These are phyloP conservation scores for Microdon myrmicae DNA, from an alignment of 2,888 invertebrate species.

Conservation along the genomic window DNA sequence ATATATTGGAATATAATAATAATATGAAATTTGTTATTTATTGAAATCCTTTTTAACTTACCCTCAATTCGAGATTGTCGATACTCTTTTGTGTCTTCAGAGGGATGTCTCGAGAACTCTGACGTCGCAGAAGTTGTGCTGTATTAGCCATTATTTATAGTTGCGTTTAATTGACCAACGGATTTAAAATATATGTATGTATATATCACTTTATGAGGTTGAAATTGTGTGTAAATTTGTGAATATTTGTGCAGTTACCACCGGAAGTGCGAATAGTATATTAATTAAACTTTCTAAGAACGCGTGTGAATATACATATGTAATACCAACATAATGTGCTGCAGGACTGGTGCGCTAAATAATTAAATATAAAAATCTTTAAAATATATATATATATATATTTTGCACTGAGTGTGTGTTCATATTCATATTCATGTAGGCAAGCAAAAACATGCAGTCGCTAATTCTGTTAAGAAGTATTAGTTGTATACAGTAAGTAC, in stretches of 20 bases:
- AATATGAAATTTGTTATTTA: too few species aligned
- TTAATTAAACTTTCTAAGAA: constrained; percentile 29
- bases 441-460: too few species aligned
- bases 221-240: constrained; percentile 23
- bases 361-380: constrained; percentile 10
- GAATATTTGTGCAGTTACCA: constrained; percentile 31
- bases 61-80: constrained; percentile 87
- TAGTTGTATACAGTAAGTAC: too few species aligned
- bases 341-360: constrained; percentile 40
- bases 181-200: too few species aligned
- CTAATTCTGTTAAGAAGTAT: too few species aligned
- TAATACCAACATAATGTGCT: constrained; percentile 36
- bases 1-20: too few species aligned
- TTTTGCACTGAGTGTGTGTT: too few species aligned
- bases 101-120: constrained; percentile 85
- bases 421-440: too few species aligned
- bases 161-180: constrained; percentile 43
- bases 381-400: constrained; percentile 9
- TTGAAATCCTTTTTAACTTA: too few species aligned
- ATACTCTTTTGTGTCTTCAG: constrained; percentile 76
- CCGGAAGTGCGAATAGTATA: constrained; percentile 40
- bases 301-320: constrained; percentile 17
- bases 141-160: constrained; percentile 79
- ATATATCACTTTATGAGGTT: constrained; percentile 17
- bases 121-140: constrained; percentile 86